These are phyloP conservation scores for Gordius sp. DNA, from an alignment of 2,888 invertebrate species.

Conservation along the genomic window DNA sequence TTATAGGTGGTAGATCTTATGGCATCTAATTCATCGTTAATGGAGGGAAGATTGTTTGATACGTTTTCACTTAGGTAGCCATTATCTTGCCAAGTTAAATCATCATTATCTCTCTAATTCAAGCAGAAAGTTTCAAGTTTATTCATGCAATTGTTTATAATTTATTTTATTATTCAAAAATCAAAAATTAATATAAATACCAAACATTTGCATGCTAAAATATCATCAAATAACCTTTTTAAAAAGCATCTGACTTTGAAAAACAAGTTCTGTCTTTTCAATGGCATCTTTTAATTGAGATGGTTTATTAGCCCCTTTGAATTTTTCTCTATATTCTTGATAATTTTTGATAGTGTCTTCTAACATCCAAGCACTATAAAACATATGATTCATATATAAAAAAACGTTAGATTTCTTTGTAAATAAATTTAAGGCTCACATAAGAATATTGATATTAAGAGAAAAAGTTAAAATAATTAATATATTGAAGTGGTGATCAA, in stretches of 20 bases:
- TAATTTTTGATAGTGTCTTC: neutral
- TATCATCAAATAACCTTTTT: neutral
- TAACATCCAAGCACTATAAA: conserved; percentile 1
- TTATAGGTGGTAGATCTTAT: too few species aligned
- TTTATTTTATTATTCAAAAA: too few species aligned
- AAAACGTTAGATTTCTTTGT: too few species aligned
- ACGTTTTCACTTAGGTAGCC: too few species aligned
- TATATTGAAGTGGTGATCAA: neutral
- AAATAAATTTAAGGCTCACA: too few species aligned
- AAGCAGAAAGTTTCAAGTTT: neutral
- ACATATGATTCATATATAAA: too few species aligned
- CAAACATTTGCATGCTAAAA: too few species aligned
- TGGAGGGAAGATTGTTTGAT: neutral
- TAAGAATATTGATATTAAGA: neutral
- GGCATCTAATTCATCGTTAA: neutral
- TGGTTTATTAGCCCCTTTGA: neutral
- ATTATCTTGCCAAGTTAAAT: too few species aligned
- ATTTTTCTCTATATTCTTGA: neutral
- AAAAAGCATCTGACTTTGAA: neutral
- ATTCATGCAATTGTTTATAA: neutral
- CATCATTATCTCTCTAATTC: neutral
- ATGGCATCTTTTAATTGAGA: neutral
- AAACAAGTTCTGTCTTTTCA: neutral
- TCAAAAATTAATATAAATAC: too few species aligned
- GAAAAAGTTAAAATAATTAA: neutral